Conservation (phyloP, 2,113 vertebrate genomes). For the Sardina pilchardus region DNA sequence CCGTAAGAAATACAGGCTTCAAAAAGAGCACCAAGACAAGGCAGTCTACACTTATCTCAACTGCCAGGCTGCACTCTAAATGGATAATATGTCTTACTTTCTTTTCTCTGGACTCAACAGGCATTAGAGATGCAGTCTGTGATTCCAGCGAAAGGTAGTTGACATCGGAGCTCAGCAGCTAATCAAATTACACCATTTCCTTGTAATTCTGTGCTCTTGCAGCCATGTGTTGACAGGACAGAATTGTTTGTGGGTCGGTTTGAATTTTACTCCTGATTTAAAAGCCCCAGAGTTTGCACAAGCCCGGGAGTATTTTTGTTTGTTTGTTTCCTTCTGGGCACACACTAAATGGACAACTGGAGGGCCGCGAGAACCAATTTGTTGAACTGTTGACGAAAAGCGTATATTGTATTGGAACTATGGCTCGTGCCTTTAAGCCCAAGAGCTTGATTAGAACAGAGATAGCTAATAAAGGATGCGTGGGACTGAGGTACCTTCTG, state of each 20-base stretch:
- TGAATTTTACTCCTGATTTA: too few relatives aligned
- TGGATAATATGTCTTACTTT: not conserved
- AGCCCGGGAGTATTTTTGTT: too few relatives aligned
- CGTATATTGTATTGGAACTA: too few relatives aligned
- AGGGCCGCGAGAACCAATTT: not conserved
- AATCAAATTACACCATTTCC: not conserved
- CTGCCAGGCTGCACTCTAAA: not conserved
- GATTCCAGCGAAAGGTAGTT: not conserved
- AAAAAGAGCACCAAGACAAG: not conserved
- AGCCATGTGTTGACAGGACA: not conserved
- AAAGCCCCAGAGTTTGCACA: not conserved
- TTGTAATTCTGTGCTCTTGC: not conserved
- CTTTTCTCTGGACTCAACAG: not conserved
- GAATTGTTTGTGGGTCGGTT: not conserved
- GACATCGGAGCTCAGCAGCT: not conserved
- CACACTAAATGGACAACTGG: not conserved
- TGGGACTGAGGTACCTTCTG: constrained; percentile 46
- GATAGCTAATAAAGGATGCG: not conserved
- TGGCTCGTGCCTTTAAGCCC: too few relatives aligned
- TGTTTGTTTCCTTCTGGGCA: not conserved
- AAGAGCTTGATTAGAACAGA: not conserved
- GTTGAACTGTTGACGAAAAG: not conserved
- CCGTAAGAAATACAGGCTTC: not conserved
- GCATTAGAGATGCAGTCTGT: not conserved
- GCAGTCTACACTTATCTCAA: not conserved